Evolutionary conservation across 1,140 invertebrate genomes (phyloP), one percentile per base, ranked within the genome.

Genomic region (Asobara japonica): DNA sequence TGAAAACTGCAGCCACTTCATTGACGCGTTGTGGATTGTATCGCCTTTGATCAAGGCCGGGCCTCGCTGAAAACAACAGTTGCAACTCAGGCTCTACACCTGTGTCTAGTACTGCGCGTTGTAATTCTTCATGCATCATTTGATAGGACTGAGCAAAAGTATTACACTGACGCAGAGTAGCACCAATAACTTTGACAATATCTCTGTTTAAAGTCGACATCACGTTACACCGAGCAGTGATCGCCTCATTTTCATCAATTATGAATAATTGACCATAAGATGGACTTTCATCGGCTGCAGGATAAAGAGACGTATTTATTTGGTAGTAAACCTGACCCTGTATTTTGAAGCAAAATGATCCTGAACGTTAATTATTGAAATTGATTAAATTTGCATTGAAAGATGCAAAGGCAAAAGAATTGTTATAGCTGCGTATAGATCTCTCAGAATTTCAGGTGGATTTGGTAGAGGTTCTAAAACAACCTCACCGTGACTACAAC

Each of bases 191-290:
- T 56, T 18, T 7, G 11, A 72, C 29, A 11, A 72, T 18, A 11
- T 65, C 62, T 22, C 13, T 30, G 65, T 56, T 25, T 8, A 60
- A 60, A 20, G 10, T 27, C 10, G 8, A 48, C 5, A 48, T 30
- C 16, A 20, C 7, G 11, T 33, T 18, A 31, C 11, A 48, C 0
- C 60, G 62, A 56, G 36, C 11, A n/a, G 65, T n/a, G 11, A 29
- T 33, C 4, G 70, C 70, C 56, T 64, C 70, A 65, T 56, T 56
- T 13, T 29, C 27, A 65, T 65, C 70, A 31, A 72, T 29, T 31
- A 72, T 72, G 33, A 72, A 65, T 6, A 72, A 45, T 65, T 72
- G 70, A n/a, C 70, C 70, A 56, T 65, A 64, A 33, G 36, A 27
- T 27, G 70, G 70, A 10, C 3, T 22, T 30, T 72, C 70, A 45